These are phyloP conservation scores for Hormaphis cornu DNA, from an alignment of 1,140 invertebrate genomes.

Conservation along the genomic window DNA sequence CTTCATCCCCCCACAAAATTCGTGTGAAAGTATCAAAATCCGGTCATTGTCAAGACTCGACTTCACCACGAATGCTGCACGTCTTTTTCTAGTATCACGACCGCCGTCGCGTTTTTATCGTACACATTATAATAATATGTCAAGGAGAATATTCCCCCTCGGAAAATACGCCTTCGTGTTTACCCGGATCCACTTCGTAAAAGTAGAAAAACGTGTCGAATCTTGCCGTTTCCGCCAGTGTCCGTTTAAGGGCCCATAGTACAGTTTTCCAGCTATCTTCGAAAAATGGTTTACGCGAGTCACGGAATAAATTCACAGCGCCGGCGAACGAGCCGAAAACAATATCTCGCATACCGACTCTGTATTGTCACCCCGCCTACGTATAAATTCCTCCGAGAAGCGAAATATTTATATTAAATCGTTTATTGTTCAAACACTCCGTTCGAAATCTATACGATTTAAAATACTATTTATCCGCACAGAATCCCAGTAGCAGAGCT, in stretches of 20 bases:
- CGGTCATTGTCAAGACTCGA: too few species aligned
- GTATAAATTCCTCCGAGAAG: too few species aligned
- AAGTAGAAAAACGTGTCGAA: conserved; percentile 26
- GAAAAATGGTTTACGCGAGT: background rate
- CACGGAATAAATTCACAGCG: background rate
- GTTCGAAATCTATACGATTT: too few species aligned
- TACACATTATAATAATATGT: background rate
- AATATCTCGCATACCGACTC: background rate
- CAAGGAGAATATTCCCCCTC: background rate
- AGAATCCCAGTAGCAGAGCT: too few species aligned
- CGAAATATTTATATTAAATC: too few species aligned
- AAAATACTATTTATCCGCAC: too few species aligned
- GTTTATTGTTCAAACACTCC: too few species aligned
- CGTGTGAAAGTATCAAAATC: too few species aligned
- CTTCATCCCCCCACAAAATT: too few species aligned
- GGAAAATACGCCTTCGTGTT: background rate
- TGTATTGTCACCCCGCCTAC: too few species aligned
- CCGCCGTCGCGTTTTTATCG: background rate
- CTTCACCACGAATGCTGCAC: background rate
- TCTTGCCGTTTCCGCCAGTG: background rate
- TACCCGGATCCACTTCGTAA: background rate
- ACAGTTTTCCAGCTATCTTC: background rate
- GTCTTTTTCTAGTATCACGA: background rate
- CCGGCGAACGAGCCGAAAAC: background rate
- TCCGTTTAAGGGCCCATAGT: background rate